Conservation (phyloP, 2,888 invertebrate genomes). For the Furcula furcula region DNA sequence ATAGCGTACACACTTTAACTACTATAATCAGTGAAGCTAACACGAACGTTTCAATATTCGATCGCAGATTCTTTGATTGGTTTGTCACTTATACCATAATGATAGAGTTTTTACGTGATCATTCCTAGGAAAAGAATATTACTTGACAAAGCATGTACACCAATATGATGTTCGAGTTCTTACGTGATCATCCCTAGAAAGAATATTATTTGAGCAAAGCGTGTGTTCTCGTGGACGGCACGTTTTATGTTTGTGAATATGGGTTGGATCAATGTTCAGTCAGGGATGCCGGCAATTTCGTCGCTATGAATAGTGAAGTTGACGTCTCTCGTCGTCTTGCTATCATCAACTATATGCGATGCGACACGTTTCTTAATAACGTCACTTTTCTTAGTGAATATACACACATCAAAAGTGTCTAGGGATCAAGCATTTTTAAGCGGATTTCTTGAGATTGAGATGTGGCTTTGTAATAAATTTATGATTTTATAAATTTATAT, state of each 20-base stretch:
- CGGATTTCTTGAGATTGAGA: no score
- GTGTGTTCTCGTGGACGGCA: constrained; percentile 29
- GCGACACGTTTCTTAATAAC: constrained; percentile 8
- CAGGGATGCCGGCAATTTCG: constrained; percentile 35
- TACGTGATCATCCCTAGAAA: constrained; percentile 37
- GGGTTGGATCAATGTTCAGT: constrained; percentile 36
- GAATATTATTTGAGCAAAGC: constrained; percentile 42
- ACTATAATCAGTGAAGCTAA: neutral
- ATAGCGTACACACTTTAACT: neutral
- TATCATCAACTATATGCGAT: constrained; percentile 4
- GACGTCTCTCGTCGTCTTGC: constrained; percentile 16
- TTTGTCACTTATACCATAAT: neutral
- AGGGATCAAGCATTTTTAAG: no score
- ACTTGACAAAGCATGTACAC: constrained; percentile 37
- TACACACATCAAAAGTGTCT: neutral
- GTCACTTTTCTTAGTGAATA: constrained; percentile 6
- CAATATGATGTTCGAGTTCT: no score
- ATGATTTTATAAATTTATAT: no score
- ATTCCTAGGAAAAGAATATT: constrained; percentile 39
- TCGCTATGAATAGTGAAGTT: constrained; percentile 40
- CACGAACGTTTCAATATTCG: neutral
- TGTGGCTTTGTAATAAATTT: no score
- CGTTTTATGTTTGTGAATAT: constrained; percentile 39
- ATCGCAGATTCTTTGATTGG: neutral
- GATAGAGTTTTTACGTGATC: constrained; percentile 37